Percentiles rank a stretch among this genome's conserved stretches.
phyloP scores from a whole-genome alignment of 2,888 invertebrate species.

The Pyrrhia umbra region DNA sequence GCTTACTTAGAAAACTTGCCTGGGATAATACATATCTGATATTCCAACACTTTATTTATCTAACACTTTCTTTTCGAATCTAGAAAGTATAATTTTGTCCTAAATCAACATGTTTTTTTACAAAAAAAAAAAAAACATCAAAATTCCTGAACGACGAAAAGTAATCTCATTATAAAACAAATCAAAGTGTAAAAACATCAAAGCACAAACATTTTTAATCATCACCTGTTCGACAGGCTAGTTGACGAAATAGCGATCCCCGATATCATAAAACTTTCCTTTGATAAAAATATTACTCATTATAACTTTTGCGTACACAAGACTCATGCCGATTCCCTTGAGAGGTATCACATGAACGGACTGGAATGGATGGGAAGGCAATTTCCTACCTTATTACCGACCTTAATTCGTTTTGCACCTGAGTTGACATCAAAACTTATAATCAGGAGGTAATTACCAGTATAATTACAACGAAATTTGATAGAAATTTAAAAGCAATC shows the following conservation, averaged over 20 bases:
- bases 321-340: slow-evolving; percentile 56
- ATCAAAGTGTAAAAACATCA: slow-evolving; percentile 44
- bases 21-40: background rate
- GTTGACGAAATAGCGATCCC: slow-evolving; percentile 65
- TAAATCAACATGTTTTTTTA: background rate
- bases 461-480: slow-evolving; percentile 66
- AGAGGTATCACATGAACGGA: slow-evolving; percentile 63
- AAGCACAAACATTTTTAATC: slow-evolving; percentile 47
- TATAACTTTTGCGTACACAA: slow-evolving; percentile 69
- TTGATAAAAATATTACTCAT: slow-evolving; percentile 74
- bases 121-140: background rate
- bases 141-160: slow-evolving; percentile 19
- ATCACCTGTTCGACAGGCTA: slow-evolving; percentile 54
- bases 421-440: slow-evolving; percentile 77
- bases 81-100: background rate
- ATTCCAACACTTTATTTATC: too few species aligned
- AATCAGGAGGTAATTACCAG: slow-evolving; percentile 73
- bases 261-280: slow-evolving; percentile 71
- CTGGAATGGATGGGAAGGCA: slow-evolving; percentile 67
- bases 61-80: too few species aligned
- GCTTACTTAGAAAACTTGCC: background rate
- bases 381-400: slow-evolving; percentile 71
- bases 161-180: slow-evolving; percentile 45
- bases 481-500: slow-evolving; percentile 49
- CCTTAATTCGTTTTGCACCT: slow-evolving; percentile 78